Evolutionary conservation across 53 echinoderm and acorn worm species (phyloP), one percentile per base, ranked within the genome.

Genomic region (Holothuria scabra): DNA sequence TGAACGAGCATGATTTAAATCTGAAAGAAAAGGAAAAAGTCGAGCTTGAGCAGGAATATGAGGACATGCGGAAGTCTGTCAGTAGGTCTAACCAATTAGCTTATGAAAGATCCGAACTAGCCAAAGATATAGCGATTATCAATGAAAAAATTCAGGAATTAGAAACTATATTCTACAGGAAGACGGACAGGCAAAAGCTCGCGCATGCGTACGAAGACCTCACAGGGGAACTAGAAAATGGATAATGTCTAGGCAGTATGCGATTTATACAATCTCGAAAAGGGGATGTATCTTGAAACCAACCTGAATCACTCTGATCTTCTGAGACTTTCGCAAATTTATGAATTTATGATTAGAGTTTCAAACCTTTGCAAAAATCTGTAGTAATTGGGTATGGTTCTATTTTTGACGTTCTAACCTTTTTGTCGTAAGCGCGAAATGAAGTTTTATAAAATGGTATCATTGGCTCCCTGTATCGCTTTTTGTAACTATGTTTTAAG

Each of bases 111-210:
- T 91, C 91, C 29, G 90, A 93, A 83, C 89, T 96, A 18, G 86
- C 90, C 5, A 96, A 96, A 56, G 93, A 96, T 24, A 96, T 96
- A 59, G 79, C 87, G 0, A 90, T 93, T 52, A 91, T 93, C 71
- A 93, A 93, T 44, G 92, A 96, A 80, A 96, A 93, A 85, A 91
- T 96, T 21, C 93, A 90, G 46, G 92, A 96, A 80, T 63, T 96
- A 12, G 96, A 96, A 58, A 91, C 90, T 0, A 96, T 96, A 22
- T 91, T 91, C 67, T 93, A 89, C 66, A 67, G 92, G 65, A 96
- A 96, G 71, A 96, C 96, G 5, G 93, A 96, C 76, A 76, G 86
- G 62, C 85, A 91, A 13, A 96, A 93, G 60, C 86, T 93, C 29
- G 83, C 91, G 28, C 72, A 87, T 20, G 88, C 91, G 21, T 91